A percentile compares a stretch with the other conserved stretches of the same genome.
phyloP scores from a whole-genome alignment of 92 coral and sea anemone species.

The Palythoa grandis region DNA sequence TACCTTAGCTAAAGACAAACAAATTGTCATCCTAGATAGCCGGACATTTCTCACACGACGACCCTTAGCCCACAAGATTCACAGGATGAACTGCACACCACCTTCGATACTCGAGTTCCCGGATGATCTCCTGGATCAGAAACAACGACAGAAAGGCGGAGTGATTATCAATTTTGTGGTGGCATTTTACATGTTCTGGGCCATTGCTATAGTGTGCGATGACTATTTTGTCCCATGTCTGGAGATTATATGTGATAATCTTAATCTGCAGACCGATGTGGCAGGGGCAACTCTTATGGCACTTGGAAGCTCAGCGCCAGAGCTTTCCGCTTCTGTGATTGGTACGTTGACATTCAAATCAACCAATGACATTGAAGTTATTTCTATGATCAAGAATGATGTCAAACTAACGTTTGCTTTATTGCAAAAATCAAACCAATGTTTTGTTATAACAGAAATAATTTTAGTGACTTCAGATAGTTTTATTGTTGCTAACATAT shows the following conservation, averaged over 20 bases:
- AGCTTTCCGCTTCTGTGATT: slow-evolving; percentile 91
- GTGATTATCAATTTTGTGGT: slow-evolving; percentile 74
- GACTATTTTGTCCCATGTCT: slow-evolving; percentile 93
- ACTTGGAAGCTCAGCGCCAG: slow-evolving; percentile 94
- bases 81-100: slow-evolving; percentile 82
- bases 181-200: slow-evolving; percentile 96
- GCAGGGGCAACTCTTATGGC: slow-evolving; percentile 99
- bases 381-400: background rate
- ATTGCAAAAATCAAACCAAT: background rate
- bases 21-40: background rate
- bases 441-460: too few relatives aligned
- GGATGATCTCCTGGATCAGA: slow-evolving; percentile 72
- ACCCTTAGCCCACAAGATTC: slow-evolving; percentile 65
- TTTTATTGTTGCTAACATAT: background rate
- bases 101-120: slow-evolving; percentile 95
- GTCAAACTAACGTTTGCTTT: too few relatives aligned
- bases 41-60: slow-evolving; percentile 16
- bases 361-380: background rate
- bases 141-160: slow-evolving; percentile 87
- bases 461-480: too few relatives aligned
- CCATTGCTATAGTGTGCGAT: slow-evolving; percentile 94
- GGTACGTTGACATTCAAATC: slow-evolving; percentile 53
- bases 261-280: slow-evolving; percentile 87
- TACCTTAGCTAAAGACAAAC: background rate
- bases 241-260: slow-evolving; percentile 83